Conservation (phyloP, 2,797 vertebrate species). For the Xyrichtys novacula region DNA sequence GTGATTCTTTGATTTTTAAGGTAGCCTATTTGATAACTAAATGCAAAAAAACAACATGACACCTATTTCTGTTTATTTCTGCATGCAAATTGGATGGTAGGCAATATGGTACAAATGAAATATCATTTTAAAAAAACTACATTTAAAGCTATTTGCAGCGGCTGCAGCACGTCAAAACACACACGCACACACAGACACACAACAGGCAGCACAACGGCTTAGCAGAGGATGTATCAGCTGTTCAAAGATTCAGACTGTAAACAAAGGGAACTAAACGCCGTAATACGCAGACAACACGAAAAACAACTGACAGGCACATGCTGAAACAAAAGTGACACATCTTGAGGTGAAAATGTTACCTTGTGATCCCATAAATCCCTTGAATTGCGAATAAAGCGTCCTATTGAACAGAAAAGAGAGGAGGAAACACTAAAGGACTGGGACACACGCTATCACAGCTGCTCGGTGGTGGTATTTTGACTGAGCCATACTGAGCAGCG, state of each 20-base stretch:
- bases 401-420: conserved; percentile 76
- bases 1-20: conserved; percentile 5
- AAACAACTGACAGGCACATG: conserved; percentile 22
- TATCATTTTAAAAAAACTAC: not conserved
- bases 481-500: conserved; percentile 42
- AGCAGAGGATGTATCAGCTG: conserved; percentile 76
- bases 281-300: conserved; percentile 21
- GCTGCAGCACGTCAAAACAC: conserved; percentile 39
- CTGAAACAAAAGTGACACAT: conserved; percentile 35
- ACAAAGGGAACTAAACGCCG: conserved; percentile 77
- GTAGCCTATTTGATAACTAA: not conserved
- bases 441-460: conserved; percentile 44
- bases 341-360: conserved; percentile 70
- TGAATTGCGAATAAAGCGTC: conserved; percentile 77
- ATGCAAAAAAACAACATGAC: not conserved
- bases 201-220: conserved; percentile 61
- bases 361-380: conserved; percentile 89
- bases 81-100: not conserved
- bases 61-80: not conserved
- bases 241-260: conserved; percentile 78
- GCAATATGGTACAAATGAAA: not conserved
- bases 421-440: conserved; percentile 52
- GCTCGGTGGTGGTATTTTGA: conserved; percentile 25
- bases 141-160: conserved; percentile 13
- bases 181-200: conserved; percentile 36